Conservation (phyloP, 1,140 invertebrate species). For the Aphis gossypii region DNA sequence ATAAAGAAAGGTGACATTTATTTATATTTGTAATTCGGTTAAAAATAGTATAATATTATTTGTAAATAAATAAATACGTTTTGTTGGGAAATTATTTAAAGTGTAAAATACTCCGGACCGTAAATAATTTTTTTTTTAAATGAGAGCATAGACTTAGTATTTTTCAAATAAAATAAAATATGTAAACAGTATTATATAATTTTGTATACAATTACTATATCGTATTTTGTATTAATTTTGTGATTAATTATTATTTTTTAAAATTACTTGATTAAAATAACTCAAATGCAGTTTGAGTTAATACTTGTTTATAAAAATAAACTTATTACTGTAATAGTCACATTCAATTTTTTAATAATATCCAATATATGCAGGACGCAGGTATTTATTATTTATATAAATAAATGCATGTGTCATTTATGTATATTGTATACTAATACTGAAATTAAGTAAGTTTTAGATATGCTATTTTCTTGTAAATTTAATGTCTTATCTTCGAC, state of each 20-base stretch:
- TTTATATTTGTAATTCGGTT: neutral
- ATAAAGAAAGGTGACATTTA: neutral
- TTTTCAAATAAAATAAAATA: neutral
- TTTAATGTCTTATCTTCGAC: neutral
- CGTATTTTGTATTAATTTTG: neutral
- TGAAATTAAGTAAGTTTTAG: neutral
- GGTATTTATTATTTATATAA: neutral
- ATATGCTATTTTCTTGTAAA: neutral
- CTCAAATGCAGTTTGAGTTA: neutral
- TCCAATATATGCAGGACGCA: neutral
- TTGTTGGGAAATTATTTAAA: neutral
- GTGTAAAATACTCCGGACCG: neutral
- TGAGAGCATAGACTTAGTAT: constrained; percentile 8
- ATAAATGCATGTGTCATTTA: neutral
- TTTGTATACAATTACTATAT: neutral
- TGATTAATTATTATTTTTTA: neutral
- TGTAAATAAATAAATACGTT: constrained; percentile 36
- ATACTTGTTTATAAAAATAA: neutral
- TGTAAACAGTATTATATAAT: neutral
- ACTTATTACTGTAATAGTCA: neutral
- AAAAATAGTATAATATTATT: constrained; percentile 10
- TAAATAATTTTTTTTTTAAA: neutral
- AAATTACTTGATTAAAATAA: neutral
- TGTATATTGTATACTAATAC: neutral
- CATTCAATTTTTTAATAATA: neutral